Evolutionary conservation across 2,113 vertebrate genomes (phyloP), one percentile per base, ranked within the genome.

Genomic region (Leptobrachium ailaonicum): DNA sequence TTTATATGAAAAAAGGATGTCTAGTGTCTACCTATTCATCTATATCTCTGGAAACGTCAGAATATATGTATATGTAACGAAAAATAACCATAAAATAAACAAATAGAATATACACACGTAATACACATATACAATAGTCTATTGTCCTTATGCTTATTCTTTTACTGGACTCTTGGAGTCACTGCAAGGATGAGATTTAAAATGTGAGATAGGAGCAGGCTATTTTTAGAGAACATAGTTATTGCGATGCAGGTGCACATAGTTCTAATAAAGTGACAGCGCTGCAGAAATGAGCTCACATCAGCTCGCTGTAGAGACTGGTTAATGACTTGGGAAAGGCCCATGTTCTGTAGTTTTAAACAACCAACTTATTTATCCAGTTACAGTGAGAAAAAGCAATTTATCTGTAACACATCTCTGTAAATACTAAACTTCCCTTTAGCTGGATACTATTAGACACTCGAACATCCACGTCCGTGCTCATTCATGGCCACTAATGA

Each of bases 271-370:
- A 47, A 88, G 42, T 14, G 84, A 62, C 78, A 69, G 2, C 80
- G 4, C 1, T 5, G 63, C 42, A 83, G 80, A 83, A 88, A 66
- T 66, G 0, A 66, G 53, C 82, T 62, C 66, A 56, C 1, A 82
- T 83, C 62, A 60, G 74, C 85, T 80, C 81, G 2, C 11, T 70
- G 43, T 8, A 83, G 9, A 56, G 86, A 3, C 82, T 75, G 0
- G 0, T 40, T 76, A 70, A 2, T 73, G 79, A 82, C 79, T 75
- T 80, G 79, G 73, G 20, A 80, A 74, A 73, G 68, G 83, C 66
- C 86, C 83, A 83, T 78, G 83, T 80, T 85, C 87, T 83, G 80
- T 83, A 83, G 67, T 82, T 86, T 88, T 75, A 85, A 80, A 80
- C 78, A 80, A 74, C 71, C 78, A 73, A 75, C 72, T 81, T 81